Evolutionary conservation across 2,888 invertebrate genomes (phyloP).

Genomic region (Conchocele bisecta): DNA sequence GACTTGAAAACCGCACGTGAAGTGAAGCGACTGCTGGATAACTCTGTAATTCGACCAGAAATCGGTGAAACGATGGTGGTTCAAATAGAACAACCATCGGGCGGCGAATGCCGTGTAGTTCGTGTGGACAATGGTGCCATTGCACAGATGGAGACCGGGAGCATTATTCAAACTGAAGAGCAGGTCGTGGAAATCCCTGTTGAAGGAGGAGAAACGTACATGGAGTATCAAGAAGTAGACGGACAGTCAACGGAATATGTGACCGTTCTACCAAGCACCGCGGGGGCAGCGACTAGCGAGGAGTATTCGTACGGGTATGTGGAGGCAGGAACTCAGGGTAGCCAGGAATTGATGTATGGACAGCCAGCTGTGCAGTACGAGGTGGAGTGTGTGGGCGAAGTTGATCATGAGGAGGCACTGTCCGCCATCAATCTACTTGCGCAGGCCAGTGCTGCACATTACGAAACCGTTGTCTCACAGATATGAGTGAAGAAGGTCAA

Average conservation of each 20-base stretch:
- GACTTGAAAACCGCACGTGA: constrained; percentile 53
- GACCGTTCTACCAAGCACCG: no score
- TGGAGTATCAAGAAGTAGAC: constrained; percentile 48
- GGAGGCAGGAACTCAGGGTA: constrained; percentile 39
- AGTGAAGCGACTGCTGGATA: constrained; percentile 49
- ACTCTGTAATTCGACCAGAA: constrained; percentile 24
- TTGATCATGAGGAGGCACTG: constrained; percentile 54
- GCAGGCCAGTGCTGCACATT: constrained; percentile 58
- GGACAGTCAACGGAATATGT: constrained; percentile 1
- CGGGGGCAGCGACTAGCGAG: neutral
- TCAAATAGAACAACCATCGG: constrained; percentile 33
- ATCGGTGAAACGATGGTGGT: constrained; percentile 53
- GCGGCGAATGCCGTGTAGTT: constrained; percentile 40
- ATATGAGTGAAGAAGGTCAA: no score
- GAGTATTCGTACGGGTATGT: constrained; percentile 20
- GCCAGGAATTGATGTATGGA: constrained; percentile 54
- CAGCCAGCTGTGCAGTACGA: constrained; percentile 60
- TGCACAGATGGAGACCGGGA: neutral
- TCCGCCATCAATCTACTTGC: constrained; percentile 57
- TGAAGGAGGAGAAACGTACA: constrained; percentile 36
- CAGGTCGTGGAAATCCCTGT: constrained; percentile 51
- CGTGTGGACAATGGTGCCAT: constrained; percentile 28
- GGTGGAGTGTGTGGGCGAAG: constrained; percentile 60
- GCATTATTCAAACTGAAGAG: constrained; percentile 25
- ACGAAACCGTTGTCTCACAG: constrained; percentile 56